Evolutionary conservation across 2,888 invertebrate species (phyloP).

Genomic region (Eupeodes luniger): DNA sequence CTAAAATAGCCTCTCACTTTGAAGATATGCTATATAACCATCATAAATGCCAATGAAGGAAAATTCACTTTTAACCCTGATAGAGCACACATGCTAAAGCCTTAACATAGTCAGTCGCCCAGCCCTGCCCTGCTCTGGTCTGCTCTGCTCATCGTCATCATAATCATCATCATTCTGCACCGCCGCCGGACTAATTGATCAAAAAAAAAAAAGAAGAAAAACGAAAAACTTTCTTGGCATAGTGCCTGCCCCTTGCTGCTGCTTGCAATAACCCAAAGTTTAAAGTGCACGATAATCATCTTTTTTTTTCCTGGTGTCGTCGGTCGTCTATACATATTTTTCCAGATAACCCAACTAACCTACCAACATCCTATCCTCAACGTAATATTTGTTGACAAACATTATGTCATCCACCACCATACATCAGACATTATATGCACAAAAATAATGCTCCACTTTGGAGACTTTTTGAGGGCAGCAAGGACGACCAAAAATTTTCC

Average conservation of each 20-base stretch:
- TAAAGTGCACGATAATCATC: constrained; percentile 66
- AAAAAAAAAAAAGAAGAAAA: constrained; percentile 16
- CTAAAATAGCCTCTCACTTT: constrained; percentile 33
- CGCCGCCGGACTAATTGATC: constrained; percentile 43
- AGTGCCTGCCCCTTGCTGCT: constrained; percentile 42
- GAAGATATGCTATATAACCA: neutral
- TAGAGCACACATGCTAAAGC: neutral
- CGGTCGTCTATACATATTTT: constrained; percentile 3
- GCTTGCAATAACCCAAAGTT: constrained; percentile 54
- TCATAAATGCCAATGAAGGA: constrained; percentile 33
- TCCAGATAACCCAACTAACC: constrained; percentile 37
- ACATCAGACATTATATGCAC: constrained; percentile 22
- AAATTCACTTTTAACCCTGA: constrained; percentile 47
- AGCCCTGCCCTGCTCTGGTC: neutral
- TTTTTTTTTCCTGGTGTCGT: constrained; percentile 7
- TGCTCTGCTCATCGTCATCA: neutral
- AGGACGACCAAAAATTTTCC: neutral
- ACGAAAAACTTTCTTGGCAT: constrained; percentile 43
- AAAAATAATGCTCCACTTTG: constrained; percentile 34
- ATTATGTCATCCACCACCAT: constrained; percentile 52
- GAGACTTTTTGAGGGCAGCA: constrained; percentile 5
- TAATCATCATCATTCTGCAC: constrained; percentile 7
- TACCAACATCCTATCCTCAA: constrained; percentile 58
- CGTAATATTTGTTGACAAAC: constrained; percentile 69
- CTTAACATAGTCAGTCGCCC: neutral